Base-by-base conservation (phyloP, 2,797 vertebrate genomes). In the Melanotaenia parkinsoni region DNA sequence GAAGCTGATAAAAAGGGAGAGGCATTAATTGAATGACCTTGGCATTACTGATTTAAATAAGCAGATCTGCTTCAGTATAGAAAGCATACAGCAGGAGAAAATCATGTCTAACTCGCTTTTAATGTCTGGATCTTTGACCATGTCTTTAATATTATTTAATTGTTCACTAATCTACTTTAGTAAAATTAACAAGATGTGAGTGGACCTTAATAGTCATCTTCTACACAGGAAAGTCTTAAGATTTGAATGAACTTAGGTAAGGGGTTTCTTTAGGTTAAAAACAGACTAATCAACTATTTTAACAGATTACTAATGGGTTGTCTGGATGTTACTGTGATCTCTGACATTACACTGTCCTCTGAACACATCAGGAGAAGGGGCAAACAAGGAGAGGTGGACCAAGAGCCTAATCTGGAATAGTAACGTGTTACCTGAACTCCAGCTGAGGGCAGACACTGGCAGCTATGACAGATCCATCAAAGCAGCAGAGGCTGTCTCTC, bases 381-480 rank as follows among this genome's bases (percentile, higher is more conserved):
- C 51, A 76, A 70, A 79, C 18, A 33, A 67, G 20, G 45, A n/a
- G 64, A 78, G 71, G 75, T 26, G 37, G 69, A 65, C 50, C 45
- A 22, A 40, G 54, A 82, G 33, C 51, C 58, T 72, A 61, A 58
- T 45, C 71, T 54, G 63, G 53, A 37, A 67, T 64, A 76, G 74
- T 47, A 73, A 68, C 65, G 40, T 66, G 74, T 79, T 86, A 87
- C 82, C 86, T 93, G 87, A 90, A 87, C 89, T 82, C 93, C 89
- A 81, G 80, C 91, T 91, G 92, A 91, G 91, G 86, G 87, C 86
- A 91, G 86, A 87, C 88, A 74, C 86, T 45, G 86, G 84, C 92
- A 86, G 88, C 91, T 88, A 91, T 92, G 92, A 92, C 93, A 91
- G 91, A 95, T 93, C 92, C 93, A 92, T 95, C 93, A 94, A 94